Evolutionary conservation across 2,113 vertebrate genomes (phyloP), one percentile per base, ranked within the genome.

Genomic region (Pachyramphus minor): DNA sequence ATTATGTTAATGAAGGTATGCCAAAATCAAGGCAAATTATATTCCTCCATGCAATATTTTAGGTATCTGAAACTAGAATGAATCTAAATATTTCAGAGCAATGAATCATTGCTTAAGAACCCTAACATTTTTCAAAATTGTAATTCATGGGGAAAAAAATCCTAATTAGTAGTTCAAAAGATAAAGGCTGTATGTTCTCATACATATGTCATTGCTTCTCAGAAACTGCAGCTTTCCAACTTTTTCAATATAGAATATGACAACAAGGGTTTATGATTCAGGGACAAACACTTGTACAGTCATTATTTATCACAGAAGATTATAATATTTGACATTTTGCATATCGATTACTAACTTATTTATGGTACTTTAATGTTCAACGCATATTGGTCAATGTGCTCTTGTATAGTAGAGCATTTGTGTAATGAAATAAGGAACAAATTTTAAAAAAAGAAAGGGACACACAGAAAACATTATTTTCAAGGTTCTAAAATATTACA

Each of bases 261-360:
- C 16, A 93, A 16, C 20, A 85, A 81, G 23, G 66, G 28, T 64
- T 85, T 77, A 69, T 80, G 47, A 80, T 62, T 91, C 72, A 91
- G 63, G 71, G 42, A 28, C 3, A 87, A 95, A 77, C 5, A 13
- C 6, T 83, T 8, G 0, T 56, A 68, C 4, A 27, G 35, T 58
- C 59, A 66, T 56, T 78, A 72, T 76, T 56, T 73, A 22, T 78
- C 47, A 80, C 0, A 76, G 47, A 90, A 56, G 14, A 33, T 79
- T 28, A 39, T 31, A 90, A 44, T 47, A 47, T 22, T 53, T 74
- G 11, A 1, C 27, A 80, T 3, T 74, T 89, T 28, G 8, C 14
- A 59, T 58, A 17, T 35, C 53, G 7, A 85, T 72, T 94, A 9
- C 7, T 68, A 28, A 68, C 14, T 44, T 94, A 17, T 4, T 23